phyloP scores from a whole-genome alignment of 2,797 vertebrate species.

The Myiotriccus ornatus region DNA sequence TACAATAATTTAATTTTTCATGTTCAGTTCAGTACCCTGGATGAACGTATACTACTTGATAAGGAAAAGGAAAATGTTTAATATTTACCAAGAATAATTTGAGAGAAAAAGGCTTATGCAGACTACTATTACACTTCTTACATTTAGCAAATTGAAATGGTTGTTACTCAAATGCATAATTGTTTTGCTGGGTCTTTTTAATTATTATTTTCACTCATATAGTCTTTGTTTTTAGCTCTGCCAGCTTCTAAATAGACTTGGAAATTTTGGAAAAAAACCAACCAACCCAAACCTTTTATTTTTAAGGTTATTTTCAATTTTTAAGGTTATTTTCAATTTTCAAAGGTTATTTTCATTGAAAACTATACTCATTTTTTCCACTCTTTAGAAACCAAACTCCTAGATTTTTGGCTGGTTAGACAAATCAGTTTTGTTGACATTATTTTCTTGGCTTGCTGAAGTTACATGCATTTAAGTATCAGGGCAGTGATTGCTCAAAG shows the following conservation, averaged over 20 bases:
- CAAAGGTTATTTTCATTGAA: not conserved
- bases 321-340: not conserved
- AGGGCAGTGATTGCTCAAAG: not conserved
- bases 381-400: not conserved
- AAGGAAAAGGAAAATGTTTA: not conserved
- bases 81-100: not conserved
- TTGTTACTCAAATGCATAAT: not conserved
- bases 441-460: not conserved
- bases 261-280: not conserved
- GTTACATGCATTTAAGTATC: not conserved
- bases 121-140: not conserved
- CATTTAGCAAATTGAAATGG: not conserved
- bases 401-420: not conserved
- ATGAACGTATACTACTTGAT: not conserved
- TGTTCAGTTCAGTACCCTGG: not conserved
- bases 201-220: not conserved
- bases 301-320: too few relatives aligned
- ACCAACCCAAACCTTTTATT: not conserved
- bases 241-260: not conserved
- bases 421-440: not conserved
- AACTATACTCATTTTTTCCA: not conserved
- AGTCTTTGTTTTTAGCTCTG: not conserved
- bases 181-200: not conserved
- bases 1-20: not conserved
- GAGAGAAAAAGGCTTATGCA: not conserved